phyloP scores from a whole-genome alignment of 2,888 invertebrate species.

The Griposia aprilina region DNA sequence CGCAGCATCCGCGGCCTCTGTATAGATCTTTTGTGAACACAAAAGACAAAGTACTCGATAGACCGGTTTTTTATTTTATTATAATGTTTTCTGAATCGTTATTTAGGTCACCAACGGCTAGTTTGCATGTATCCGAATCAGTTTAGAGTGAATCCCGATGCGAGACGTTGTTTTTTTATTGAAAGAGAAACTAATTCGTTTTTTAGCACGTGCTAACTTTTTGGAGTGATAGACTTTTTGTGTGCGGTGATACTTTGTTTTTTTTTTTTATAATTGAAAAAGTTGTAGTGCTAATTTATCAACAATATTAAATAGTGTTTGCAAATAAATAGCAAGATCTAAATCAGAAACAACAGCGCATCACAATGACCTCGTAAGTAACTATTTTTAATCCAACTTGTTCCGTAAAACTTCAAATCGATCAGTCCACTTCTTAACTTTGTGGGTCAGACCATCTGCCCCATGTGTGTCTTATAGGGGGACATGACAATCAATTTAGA shows the following conservation, averaged over 20 bases:
- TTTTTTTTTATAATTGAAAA: not conserved
- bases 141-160: conserved; percentile 74
- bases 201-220: conserved; percentile 30
- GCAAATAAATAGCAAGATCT: not conserved
- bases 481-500: not conserved
- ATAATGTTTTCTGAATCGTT: conserved; percentile 74
- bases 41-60: conserved; percentile 84
- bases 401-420: not conserved
- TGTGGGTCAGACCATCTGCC: conserved; percentile 5
- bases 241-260: not conserved
- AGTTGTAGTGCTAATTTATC: not conserved
- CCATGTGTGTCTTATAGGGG: not conserved
- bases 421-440: conserved; percentile 4
- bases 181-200: conserved; percentile 40
- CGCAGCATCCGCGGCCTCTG: conserved; percentile 89
- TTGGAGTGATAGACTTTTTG: conserved; percentile 22
- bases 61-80: conserved; percentile 85
- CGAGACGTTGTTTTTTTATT: conserved; percentile 62
- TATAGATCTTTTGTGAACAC: conserved; percentile 83
- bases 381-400: not conserved
- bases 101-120: conserved; percentile 88
- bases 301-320: not conserved
- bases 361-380: conserved; percentile 12
- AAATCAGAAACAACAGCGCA: not conserved
- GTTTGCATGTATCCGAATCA: conserved; percentile 74